Evolutionary conservation across 2,113 vertebrate genomes (phyloP).

Genomic region (Todiramphus chloris): DNA sequence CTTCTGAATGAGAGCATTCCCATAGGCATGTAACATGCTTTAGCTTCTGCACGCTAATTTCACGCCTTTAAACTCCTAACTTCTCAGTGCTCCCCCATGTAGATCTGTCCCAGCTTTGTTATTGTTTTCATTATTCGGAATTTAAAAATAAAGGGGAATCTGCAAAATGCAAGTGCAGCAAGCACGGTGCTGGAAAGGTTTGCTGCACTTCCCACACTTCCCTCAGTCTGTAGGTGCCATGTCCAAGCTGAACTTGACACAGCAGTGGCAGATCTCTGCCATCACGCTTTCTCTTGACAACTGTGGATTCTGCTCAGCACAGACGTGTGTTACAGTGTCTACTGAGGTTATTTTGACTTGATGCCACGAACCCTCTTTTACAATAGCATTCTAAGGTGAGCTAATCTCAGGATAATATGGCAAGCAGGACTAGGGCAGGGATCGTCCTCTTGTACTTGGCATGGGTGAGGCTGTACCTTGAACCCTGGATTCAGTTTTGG

Average conservation of each 20-base stretch:
- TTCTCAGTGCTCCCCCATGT: neutral
- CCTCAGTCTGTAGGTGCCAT: too few species aligned
- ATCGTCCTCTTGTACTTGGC: too few species aligned
- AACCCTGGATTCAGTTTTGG: too few species aligned
- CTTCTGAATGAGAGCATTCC: conserved; percentile 32
- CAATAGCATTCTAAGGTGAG: neutral
- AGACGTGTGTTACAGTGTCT: neutral
- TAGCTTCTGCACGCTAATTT: neutral
- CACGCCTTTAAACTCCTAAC: neutral
- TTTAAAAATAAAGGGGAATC: neutral
- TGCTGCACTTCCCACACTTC: neutral
- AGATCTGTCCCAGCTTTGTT: neutral
- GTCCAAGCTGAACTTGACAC: neutral
- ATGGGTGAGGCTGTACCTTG: too few species aligned
- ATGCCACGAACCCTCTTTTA: neutral
- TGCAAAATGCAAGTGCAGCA: neutral
- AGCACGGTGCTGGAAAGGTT: neutral
- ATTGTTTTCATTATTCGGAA: neutral
- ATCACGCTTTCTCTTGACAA: fast-evolving
- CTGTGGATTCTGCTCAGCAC: neutral
- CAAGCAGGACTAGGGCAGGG: neutral
- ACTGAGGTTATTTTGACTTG: neutral
- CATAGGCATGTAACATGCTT: neutral
- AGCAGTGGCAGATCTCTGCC: neutral
- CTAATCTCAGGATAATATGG: neutral